Evolutionary conservation across 1,140 invertebrate genomes (phyloP).

Genomic region (Penaeus indicus): DNA sequence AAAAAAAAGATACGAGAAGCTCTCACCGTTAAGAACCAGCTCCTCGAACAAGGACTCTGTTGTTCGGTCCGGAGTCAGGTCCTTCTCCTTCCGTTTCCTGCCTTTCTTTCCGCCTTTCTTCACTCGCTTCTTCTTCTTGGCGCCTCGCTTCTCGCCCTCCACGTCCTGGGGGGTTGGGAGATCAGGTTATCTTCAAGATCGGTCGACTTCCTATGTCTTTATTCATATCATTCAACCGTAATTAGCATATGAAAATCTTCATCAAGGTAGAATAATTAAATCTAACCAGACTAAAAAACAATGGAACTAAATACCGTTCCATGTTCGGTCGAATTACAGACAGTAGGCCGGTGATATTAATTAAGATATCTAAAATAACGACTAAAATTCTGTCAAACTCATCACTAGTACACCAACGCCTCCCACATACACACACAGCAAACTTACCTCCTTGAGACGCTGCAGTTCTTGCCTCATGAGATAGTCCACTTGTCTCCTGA

Average conservation of each 20-base stretch:
- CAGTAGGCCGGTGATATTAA: too few relatives aligned
- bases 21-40: constrained; percentile 74
- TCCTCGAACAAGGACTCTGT: constrained; percentile 93
- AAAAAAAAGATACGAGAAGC: too few relatives aligned
- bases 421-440: too few relatives aligned
- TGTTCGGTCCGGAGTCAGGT: constrained; percentile 92
- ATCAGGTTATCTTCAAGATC: not conserved
- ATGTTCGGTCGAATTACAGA: too few relatives aligned
- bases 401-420: too few relatives aligned
- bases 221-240: too few relatives aligned
- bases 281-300: too few relatives aligned
- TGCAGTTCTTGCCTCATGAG: constrained; percentile 87
- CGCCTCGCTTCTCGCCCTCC: constrained; percentile 78
- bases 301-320: too few relatives aligned
- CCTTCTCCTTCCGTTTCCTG: constrained; percentile 96
- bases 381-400: too few relatives aligned
- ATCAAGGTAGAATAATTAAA: not conserved
- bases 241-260: too few relatives aligned
- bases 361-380: too few relatives aligned
- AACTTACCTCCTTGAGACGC: constrained; percentile 78
- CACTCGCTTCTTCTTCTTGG: constrained; percentile 81
- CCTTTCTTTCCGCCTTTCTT: constrained; percentile 86
- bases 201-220: too few relatives aligned
- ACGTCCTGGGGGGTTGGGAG: constrained; percentile 73
- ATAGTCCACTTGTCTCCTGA: constrained; percentile 86